Base-by-base conservation (phyloP, 2,888 invertebrate species). In the Rhogogaster chlorosoma region DNA sequence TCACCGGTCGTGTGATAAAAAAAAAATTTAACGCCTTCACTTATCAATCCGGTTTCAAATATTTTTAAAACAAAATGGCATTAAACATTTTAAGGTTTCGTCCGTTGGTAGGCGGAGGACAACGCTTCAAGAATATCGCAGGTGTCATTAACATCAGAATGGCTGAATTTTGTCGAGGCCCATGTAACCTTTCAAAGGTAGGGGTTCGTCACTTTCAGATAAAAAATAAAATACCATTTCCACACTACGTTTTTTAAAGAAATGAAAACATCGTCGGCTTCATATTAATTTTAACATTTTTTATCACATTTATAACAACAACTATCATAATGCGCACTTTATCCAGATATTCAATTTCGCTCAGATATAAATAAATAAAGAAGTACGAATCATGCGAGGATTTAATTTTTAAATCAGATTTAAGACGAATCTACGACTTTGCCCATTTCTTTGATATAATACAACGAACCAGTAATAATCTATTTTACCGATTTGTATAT, bases 61-160 rank as follows among this genome's bases (percentile, higher is more conserved):
- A 61, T 36, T 80, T 57, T 15, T 6, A 36, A 61, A 86, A 86
- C 77, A 86, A 83, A 86, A 91, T 89, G 90, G 88, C 89, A 85
- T 85, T 89, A 6, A 91, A 88, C 84, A 83, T 90, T 32, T 77
- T 91, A 73, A 89, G 88, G 87, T 86, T 80, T 45, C 85, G 84
- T n/a, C 29, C 86, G 0, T 57, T 83, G 26, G 84, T 77, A 73
- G 83, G 80, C 70, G 86, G 89, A 15, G 82, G 89, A 49, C 87
- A 88, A 38, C 87, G 87, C 38, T 85, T 91, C n/a, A 89, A 87
- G 84, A 86, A 90, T 87, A 85, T 87, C 9, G 84, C 88, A 5
- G 42, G 70, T 36, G 85, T 88, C 85, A 83, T 88, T 71, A 86
- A 85, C 45, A 78, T 89, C 45, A 89, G 87, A 87, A 85, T 88